Evolutionary conservation across 1,140 invertebrate species (phyloP).

Genomic region (Cydia splendana): DNA sequence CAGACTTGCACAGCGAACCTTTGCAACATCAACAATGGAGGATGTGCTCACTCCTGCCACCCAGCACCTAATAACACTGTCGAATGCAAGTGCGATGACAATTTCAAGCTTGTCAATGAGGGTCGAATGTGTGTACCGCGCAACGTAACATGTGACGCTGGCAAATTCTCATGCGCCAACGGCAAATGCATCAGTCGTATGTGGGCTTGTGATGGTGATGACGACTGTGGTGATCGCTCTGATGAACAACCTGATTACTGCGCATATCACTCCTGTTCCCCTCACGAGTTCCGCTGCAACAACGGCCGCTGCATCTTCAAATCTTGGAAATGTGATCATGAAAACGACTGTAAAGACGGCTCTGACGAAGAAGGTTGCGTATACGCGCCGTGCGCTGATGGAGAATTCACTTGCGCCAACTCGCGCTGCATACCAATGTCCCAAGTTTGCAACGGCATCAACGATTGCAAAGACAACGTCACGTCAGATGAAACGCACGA

Average conservation of each 20-base stretch:
- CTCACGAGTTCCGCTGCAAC: conserved; percentile 95
- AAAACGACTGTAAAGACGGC: conserved; percentile 96
- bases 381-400: conserved; percentile 93
- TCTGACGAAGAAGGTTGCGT: conserved; percentile 96
- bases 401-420: conserved; percentile 96
- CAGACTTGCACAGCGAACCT: conserved; percentile 92
- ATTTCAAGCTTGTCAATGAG: conserved; percentile 94
- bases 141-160: conserved; percentile 92
- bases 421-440: conserved; percentile 92
- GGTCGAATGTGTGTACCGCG: conserved; percentile 93
- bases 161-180: conserved; percentile 96
- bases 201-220: conserved; percentile 98
- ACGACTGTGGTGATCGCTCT: conserved; percentile 96
- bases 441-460: conserved; percentile 95
- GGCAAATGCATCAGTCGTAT: conserved; percentile 96
- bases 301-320: conserved; percentile 97
- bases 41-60: conserved; percentile 97
- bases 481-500: conserved; percentile 95
- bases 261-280: conserved; percentile 94
- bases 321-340: conserved; percentile 96
- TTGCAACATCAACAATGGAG: conserved; percentile 96
- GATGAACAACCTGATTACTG: conserved; percentile 97
- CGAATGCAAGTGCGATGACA: conserved; percentile 93
- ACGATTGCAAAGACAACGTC: conserved; percentile 96
- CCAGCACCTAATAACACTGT: conserved; percentile 90